These are phyloP conservation scores for Actinia equina DNA, from an alignment of 64 coral and sea anemone species.

Conservation along the genomic window DNA sequence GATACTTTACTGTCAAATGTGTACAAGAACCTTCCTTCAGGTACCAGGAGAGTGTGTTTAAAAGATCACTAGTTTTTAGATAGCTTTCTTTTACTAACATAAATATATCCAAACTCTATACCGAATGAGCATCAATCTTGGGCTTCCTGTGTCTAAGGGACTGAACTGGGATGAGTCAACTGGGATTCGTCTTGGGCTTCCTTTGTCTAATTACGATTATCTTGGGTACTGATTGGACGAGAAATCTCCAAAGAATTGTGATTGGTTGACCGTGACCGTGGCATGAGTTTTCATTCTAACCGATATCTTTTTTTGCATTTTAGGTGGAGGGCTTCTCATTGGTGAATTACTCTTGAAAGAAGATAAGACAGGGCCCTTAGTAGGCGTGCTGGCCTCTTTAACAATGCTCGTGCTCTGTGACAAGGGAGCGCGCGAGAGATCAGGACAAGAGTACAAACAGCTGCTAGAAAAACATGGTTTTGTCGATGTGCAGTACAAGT, in stretches of 20 bases:
- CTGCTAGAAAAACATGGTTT: conserved; percentile 67
- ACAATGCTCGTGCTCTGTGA: conserved; percentile 34
- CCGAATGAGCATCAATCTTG: too few species aligned
- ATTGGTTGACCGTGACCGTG: too few species aligned
- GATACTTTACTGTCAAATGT: conserved; percentile 53
- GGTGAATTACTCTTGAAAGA: conserved; percentile 59
- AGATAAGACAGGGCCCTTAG: conserved; percentile 57
- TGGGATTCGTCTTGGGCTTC: too few species aligned
- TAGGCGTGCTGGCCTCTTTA: conserved; percentile 21
- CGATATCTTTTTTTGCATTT: not conserved
- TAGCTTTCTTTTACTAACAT: too few species aligned
- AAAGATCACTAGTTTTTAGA: too few species aligned
- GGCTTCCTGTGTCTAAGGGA: too few species aligned
- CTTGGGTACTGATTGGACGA: too few species aligned
- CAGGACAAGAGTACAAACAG: conserved; percentile 66
- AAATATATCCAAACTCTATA: too few species aligned
- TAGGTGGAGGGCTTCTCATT: conserved; percentile 78
- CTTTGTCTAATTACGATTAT: too few species aligned
- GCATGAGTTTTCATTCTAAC: too few species aligned
- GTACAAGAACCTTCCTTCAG: conserved; percentile 51
- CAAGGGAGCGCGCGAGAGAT: conserved; percentile 50
- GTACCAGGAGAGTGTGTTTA: conserved; percentile 4
- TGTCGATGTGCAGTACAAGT: conserved; percentile 44
- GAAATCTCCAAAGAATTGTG: too few species aligned
- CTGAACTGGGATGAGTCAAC: too few species aligned